Base-by-base conservation (phyloP, 2,888 invertebrate species). In the Cylindroiulus punctatus region DNA sequence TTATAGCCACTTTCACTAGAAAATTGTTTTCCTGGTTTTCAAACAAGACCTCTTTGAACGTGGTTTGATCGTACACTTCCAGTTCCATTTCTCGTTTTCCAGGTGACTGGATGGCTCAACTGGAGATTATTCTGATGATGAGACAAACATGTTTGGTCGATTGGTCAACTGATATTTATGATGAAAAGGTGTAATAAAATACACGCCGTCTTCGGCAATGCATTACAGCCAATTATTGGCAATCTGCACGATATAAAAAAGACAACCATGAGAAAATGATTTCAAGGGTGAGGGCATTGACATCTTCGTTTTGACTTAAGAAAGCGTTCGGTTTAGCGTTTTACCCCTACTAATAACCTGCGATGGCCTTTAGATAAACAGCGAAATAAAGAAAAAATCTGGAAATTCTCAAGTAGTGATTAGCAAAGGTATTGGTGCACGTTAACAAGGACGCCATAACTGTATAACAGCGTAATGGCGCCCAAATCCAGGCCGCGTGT, bases 141-240 rank as follows among this genome's bases (percentile, higher is more conserved):
- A 22, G 57, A 57, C 57, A 57, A 57, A 57, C 57, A 57, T n/a
- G 57, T 57, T 57, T 57, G 36, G 57, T 0, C 19, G 57, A 57
- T 57, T 22, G 57, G 57, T 8, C 8, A 57, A 57, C n/a, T 7
- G 57, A 57, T 57, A 57, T 57, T 57, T 57, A n/a, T 57, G 57
- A 57, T 57, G 57, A 57, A 57, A 36, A 57, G 57, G 22, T n/a
- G 22, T n/a, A 57, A 57, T 57, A 57, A 57, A 57, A 57, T 22
- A n/a, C n/a, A 57, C 57, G 22, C 7, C n/a, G 7, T 57, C 57
- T 57, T 57, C 57, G 17, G 57, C 22, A 57, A 19, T n/a, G 4
- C 57, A 57, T 57, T 57, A 57, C 57, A n/a, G 8, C 57, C 57
- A 57, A 57, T 57, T 57, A 57, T 57, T 57, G 57, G 57, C 57